A percentile compares a stretch with the other conserved stretches of the same genome.
Conservation (phyloP, 2,113 vertebrate genomes). For the western clawed frog (Xenopus tropicalis) region DNA sequence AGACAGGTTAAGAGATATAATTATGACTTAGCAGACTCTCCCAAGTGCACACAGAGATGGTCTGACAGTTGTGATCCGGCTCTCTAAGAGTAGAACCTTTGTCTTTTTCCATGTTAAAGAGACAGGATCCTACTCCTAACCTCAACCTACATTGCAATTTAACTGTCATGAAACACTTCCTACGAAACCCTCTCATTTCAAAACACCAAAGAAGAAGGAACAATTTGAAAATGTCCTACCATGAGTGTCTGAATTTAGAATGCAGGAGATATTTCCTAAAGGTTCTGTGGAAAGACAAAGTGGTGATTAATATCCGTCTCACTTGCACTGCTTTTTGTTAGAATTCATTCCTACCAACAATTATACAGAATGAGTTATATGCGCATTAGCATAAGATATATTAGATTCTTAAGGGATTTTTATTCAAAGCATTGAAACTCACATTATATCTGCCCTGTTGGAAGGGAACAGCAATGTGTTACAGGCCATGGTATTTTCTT, state of each 20-base stretch:
- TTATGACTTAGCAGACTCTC: constrained; percentile 86
- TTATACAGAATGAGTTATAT: background rate
- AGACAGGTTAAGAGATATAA: constrained; percentile 87
- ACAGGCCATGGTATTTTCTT: too few species aligned
- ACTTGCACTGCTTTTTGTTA: background rate
- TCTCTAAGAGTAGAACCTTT: constrained; percentile 73
- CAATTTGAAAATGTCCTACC: constrained; percentile 64
- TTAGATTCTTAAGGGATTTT: background rate
- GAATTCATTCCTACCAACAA: background rate
- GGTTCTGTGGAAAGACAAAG: constrained; percentile 53
- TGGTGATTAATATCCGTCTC: constrained; percentile 45
- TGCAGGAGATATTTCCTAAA: constrained; percentile 60
- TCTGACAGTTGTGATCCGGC: constrained; percentile 81
- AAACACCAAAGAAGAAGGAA: constrained; percentile 51
- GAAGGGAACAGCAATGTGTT: too few species aligned
- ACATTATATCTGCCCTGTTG: background rate
- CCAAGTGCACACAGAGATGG: constrained; percentile 71
- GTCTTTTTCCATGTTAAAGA: constrained; percentile 75
- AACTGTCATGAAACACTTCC: constrained; percentile 75
- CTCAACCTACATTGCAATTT: constrained; percentile 78
- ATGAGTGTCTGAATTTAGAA: constrained; percentile 62
- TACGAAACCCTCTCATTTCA: constrained; percentile 66
- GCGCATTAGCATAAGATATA: background rate
- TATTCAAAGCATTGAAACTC: background rate
- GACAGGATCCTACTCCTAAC: constrained; percentile 68